Evolutionary conservation across 2,113 vertebrate genomes (phyloP).

Genomic region (Mirza zaza): DNA sequence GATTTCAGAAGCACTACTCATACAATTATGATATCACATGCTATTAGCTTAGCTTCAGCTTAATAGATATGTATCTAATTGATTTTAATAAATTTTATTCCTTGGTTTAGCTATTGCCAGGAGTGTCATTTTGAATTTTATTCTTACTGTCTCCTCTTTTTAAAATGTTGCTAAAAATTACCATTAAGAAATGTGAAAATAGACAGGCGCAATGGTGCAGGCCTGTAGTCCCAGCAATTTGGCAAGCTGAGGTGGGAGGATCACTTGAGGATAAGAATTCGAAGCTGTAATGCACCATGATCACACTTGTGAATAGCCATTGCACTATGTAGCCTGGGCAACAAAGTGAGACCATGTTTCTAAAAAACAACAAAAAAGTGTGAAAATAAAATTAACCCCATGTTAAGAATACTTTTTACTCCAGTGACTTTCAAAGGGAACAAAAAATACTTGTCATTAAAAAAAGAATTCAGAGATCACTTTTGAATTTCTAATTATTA

Average conservation of each 20-base stretch:
- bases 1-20: constrained; percentile 21
- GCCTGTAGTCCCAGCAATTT: not conserved
- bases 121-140: not conserved
- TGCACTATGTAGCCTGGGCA: not conserved
- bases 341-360: not conserved
- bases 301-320: not conserved
- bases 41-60: not conserved
- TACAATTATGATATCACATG: not conserved
- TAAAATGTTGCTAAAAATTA: constrained; percentile 30
- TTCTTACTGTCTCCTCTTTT: constrained; percentile 11
- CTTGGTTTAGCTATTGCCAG: not conserved
- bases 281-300: not conserved
- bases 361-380: not conserved
- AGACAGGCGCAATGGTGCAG: not conserved
- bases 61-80: not conserved
- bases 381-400: not conserved
- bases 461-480: constrained; percentile 14
- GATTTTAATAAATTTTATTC: not conserved
- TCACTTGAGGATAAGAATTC: not conserved
- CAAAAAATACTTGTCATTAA: not conserved
- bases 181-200: constrained; percentile 35
- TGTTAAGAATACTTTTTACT: not conserved
- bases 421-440: not conserved
- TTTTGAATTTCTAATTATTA: not conserved
- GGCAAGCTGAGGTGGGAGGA: not conserved